Base-by-base conservation (phyloP, 2,797 vertebrate species). In the Sarcophilus harrisii region DNA sequence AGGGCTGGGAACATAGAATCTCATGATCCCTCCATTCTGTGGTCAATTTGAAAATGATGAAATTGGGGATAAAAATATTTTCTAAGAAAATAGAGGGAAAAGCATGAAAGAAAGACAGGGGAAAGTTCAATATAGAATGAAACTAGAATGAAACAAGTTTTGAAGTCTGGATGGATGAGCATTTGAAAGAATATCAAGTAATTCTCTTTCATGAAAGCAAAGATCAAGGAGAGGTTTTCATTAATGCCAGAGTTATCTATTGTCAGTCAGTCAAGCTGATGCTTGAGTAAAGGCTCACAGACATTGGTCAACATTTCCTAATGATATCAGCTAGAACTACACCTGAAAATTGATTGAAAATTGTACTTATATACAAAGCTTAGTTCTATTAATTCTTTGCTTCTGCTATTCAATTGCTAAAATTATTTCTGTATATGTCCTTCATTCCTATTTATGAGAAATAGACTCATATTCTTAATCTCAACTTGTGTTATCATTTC, bases 371-470 rank as follows among this genome's bases (percentile, higher is more conserved):
- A 1, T 13, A 93, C 52, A 29, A 45, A 91, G 14, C 60, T 87
- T 57, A 28, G 6, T 49, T 90, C 58, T 49, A 10, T 49, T 54
- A n/a, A 57, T 3, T 49, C 24, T 32, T 38, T 45, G 16, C 18
- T 49, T 45, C 52, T 45, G 16, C 28, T 21, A 11, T 9, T 0
- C 30, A 29, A 90, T 55, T 1, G 45, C 49, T 38, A 1, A n/a
- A 60, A 0, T 52, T 32, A 11, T 3, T 13, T 4, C 3, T 5
- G 0, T 0, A 0, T 45, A 27, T 0, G 21, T 45, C 16, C 1
- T 29, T n/a, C 30, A 3, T 27, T 18, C 0, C 10, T 57, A 1
- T 49, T 73, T 45, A 21, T 49, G 49, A 93, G 57, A 32, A 66
- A 13, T 1, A 12, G 10, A 90, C 5, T 91, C 13, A 4, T 0